These are phyloP conservation scores for Deroplatys truncata DNA, from an alignment of 2,888 invertebrate genomes.

Conservation along the genomic window DNA sequence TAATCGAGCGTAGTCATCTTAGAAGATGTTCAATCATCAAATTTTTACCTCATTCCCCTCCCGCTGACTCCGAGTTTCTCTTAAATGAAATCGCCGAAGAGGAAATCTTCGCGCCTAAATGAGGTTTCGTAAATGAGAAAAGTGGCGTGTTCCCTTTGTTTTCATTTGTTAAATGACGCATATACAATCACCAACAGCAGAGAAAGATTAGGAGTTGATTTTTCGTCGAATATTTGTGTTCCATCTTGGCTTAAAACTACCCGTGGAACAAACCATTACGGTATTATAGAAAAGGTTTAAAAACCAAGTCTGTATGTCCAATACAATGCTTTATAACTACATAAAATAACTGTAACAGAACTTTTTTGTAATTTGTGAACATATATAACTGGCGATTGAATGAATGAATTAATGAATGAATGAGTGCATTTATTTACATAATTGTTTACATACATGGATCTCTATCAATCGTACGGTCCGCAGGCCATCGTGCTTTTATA, in stretches of 20 bases:
- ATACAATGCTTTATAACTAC: no score
- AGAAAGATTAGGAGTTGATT: not conserved
- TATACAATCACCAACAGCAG: not conserved
- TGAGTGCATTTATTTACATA: no score
- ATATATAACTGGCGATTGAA: no score
- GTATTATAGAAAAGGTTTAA: no score
- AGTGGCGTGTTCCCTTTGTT: not conserved
- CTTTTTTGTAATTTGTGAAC: no score
- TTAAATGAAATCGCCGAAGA: not conserved
- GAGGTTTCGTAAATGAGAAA: not conserved
- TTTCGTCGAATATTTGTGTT: not conserved
- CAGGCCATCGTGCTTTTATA: no score
- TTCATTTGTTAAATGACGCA: not conserved
- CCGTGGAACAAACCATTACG: no score
- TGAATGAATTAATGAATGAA: no score
- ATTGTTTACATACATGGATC: no score
- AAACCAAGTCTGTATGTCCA: no score
- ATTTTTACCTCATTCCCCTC: not conserved
- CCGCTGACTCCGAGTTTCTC: not conserved
- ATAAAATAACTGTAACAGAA: no score
- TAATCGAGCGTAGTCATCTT: slow-evolving; percentile 25
- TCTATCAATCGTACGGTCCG: no score
- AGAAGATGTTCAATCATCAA: slow-evolving; percentile 18
- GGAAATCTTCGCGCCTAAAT: not conserved
- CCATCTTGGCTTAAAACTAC: not conserved